Conservation (phyloP, 2,113 vertebrate genomes). For the Silurus meridionalis region DNA sequence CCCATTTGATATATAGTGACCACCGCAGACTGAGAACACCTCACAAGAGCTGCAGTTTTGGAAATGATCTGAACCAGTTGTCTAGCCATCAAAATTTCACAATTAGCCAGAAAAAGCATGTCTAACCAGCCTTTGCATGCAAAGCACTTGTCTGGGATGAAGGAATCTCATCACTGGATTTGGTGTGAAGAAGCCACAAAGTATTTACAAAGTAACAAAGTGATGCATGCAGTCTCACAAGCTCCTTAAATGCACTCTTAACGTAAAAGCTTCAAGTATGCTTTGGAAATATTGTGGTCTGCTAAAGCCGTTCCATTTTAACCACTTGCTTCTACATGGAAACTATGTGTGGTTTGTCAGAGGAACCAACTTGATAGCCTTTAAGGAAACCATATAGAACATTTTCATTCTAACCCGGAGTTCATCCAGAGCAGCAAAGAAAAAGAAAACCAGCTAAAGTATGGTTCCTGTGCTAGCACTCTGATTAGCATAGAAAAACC, state of each 20-base stretch:
- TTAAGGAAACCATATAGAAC: no score
- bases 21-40: no score
- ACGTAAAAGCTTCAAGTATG: neutral
- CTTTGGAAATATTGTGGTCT: neutral
- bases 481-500: neutral
- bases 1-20: no score
- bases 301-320: neutral
- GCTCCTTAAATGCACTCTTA: neutral
- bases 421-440: neutral
- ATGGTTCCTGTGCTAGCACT: neutral
- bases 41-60: no score
- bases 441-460: neutral
- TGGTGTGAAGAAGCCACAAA: neutral
- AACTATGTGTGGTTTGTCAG: neutral
- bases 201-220: neutral
- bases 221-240: neutral
- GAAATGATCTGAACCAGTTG: no score
- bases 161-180: neutral
- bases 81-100: no score
- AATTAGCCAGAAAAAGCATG: neutral
- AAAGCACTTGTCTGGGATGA: neutral
- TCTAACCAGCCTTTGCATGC: neutral
- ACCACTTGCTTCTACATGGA: neutral
- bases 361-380: neutral
- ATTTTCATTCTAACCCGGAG: neutral